These are phyloP conservation scores for Eupristina koningsbergeri DNA, from an alignment of 1,140 invertebrate species.

Conservation along the genomic window DNA sequence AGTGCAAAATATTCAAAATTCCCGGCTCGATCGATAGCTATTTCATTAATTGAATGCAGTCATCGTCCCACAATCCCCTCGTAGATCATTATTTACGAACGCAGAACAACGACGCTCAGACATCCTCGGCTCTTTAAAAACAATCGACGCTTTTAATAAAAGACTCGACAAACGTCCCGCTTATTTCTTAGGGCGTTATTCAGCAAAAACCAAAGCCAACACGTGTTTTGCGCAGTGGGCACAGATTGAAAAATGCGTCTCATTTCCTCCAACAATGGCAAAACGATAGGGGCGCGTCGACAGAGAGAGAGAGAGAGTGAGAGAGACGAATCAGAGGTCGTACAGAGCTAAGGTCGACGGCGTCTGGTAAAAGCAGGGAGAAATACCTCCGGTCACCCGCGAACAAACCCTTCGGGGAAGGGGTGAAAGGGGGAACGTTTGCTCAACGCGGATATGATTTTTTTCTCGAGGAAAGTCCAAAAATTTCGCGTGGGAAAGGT, in stretches of 20 bases:
- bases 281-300: not conserved
- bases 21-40: not conserved
- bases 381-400: too few relatives aligned
- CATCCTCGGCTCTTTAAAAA: not conserved
- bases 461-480: too few relatives aligned
- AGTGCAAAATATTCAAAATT: not conserved
- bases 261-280: not conserved
- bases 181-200: not conserved
- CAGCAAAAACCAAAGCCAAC: not conserved
- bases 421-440: too few relatives aligned
- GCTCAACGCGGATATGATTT: too few relatives aligned
- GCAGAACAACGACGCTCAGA: not conserved
- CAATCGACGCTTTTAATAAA: not conserved
- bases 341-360: too few relatives aligned
- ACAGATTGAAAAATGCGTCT: not conserved
- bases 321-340: too few relatives aligned
- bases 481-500: not conserved
- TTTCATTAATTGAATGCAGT: slow-evolving; percentile 2
- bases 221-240: not conserved
- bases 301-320: too few relatives aligned
- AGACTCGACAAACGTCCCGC: not conserved
- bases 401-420: too few relatives aligned
- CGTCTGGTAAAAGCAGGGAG: too few relatives aligned
- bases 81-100: not conserved
- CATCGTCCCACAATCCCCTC: not conserved